Evolutionary conservation across 2,888 invertebrate species (phyloP), one percentile per base, ranked within the genome.

Genomic region (Octodonta nipae): DNA sequence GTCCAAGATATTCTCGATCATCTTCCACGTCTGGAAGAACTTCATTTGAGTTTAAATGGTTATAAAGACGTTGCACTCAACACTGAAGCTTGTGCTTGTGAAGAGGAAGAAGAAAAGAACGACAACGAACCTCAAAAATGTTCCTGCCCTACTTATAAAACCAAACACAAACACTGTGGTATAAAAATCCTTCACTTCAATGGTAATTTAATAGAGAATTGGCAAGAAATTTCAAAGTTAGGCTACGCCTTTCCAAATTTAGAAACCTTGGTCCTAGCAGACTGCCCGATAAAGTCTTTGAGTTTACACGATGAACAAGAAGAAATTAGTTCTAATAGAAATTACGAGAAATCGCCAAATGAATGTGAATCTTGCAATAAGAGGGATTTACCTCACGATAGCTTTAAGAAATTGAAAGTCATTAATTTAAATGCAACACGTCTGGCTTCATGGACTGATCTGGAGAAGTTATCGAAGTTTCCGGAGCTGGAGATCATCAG

Each of bases 31-130:
- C 67, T 93, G 26, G 83, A 88, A 66, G 93, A 93, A 63, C 67
- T 95, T 42, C 92, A 93, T 63, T 65, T 93, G 50, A 91, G 92
- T 54, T 70, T 91, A 38, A 95, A 93, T 61, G 81, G 86, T 56
- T 89, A 86, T 60, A 72, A 73, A 14, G 72, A 75, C 44, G 81
- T 88, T 22, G 72, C 81, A 35, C 65, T 87, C 26, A 73, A 73
- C 41, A 60, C 63, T 13, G 47, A 58, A 22, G 51, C 55, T 28
- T 53, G 53, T 33, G 44, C 49, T 37, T 36, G 34, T 22, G 34
- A 35, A 26, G 37, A 35, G 12, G 35, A 39, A 10, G 33, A 28
- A 5, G 20, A 20, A n/a, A 39, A 33, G 24, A 38, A 45, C 31
- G 45, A 45, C 13, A 41, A 39, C 10, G 36, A 37, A 11, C 28